phyloP scores from a whole-genome alignment of 2,888 invertebrate species.

The Mimachlamys varia region DNA sequence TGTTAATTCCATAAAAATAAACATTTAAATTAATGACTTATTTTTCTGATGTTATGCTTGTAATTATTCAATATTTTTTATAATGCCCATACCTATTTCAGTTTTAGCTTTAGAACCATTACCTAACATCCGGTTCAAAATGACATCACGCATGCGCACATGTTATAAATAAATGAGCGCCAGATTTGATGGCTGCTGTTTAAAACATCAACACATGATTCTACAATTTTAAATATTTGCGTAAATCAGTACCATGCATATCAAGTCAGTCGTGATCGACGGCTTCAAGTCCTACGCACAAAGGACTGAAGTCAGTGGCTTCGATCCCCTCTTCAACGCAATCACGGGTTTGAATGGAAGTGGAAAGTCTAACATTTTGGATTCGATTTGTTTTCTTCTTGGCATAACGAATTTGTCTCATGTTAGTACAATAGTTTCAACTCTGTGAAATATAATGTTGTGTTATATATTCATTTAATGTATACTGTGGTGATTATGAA shows the following conservation, averaged over 20 bases:
- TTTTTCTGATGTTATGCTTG: no score
- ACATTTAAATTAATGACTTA: no score
- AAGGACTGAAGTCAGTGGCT: constrained; percentile 94
- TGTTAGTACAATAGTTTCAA: constrained; percentile 84
- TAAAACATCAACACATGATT: neutral
- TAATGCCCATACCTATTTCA: neutral
- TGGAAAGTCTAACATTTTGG: constrained; percentile 98
- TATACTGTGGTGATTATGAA: no score
- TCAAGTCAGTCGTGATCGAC: constrained; percentile 95
- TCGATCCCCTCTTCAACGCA: constrained; percentile 97
- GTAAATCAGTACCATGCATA: constrained; percentile 88
- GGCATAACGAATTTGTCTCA: constrained; percentile 96
- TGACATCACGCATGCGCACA: constrained; percentile 41
- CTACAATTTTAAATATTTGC: neutral
- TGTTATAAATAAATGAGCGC: constrained; percentile 40
- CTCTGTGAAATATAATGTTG: neutral
- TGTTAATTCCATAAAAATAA: neutral
- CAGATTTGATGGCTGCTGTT: constrained; percentile 42
- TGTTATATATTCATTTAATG: neutral
- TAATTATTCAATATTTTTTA: neutral
- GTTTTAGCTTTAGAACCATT: constrained; percentile 28
- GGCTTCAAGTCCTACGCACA: constrained; percentile 99
- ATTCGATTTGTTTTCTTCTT: constrained; percentile 98
- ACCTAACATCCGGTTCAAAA: neutral
- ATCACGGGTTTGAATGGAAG: constrained; percentile 99